A percentile compares a stretch with the other conserved stretches of the same genome.
Conservation (phyloP, 2,797 vertebrate species). For the Echiichthys vipera region DNA sequence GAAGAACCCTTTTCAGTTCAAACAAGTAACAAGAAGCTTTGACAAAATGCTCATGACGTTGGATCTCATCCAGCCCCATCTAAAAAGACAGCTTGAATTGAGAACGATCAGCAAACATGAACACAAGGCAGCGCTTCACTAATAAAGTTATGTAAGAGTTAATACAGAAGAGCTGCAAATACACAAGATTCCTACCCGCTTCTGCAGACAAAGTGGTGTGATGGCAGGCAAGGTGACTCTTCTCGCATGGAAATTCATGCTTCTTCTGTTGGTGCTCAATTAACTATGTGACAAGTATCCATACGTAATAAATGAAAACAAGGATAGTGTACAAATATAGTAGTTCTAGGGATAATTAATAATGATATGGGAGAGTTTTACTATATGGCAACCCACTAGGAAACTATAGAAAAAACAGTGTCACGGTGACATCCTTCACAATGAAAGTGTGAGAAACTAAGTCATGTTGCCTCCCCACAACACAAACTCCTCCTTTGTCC, state of each 20-base stretch:
- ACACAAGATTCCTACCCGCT: slow-evolving; percentile 82
- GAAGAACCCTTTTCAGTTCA: not conserved
- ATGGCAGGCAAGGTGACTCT: slow-evolving; percentile 93
- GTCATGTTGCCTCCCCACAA: slow-evolving; percentile 79
- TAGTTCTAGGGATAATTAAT: not conserved
- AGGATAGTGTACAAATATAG: slow-evolving; percentile 2
- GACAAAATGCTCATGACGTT: slow-evolving; percentile 5
- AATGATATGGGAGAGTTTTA: not conserved
- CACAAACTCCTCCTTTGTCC: slow-evolving; percentile 90
- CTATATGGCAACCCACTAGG: not conserved
- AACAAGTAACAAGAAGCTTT: not conserved
- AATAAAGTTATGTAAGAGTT: not conserved
- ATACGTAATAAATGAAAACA: slow-evolving; percentile 33
- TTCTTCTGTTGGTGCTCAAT: slow-evolving; percentile 72
- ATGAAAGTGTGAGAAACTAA: slow-evolving; percentile 81
- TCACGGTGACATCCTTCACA: slow-evolving; percentile 54
- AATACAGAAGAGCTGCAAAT: slow-evolving; percentile 28
- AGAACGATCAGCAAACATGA: not conserved
- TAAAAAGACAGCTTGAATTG: slow-evolving; percentile 3
- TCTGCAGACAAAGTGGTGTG: slow-evolving; percentile 91
- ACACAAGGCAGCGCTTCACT: not conserved
- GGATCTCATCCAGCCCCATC: not conserved
- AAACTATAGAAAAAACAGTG: slow-evolving; percentile 16
- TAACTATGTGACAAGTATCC: slow-evolving; percentile 48
- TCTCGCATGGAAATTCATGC: slow-evolving; percentile 92